These are phyloP conservation scores for Leptocoma aspasia DNA, from an alignment of 2,113 vertebrate species.

Conservation along the genomic window DNA sequence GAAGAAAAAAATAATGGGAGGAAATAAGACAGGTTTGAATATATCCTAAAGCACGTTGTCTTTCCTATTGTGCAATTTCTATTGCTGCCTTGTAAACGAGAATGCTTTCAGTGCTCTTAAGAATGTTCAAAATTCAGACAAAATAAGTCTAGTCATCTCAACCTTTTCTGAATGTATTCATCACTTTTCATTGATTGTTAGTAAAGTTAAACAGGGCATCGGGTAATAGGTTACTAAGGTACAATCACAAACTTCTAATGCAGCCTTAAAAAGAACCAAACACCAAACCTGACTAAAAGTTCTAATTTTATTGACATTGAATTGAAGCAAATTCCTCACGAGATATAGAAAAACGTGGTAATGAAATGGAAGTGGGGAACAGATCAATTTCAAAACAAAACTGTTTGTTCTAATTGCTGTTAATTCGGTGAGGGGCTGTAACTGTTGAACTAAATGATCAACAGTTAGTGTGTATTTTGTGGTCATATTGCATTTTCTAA, in stretches of 20 bases:
- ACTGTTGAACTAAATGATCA: neutral
- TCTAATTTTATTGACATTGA: neutral
- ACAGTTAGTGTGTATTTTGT: neutral
- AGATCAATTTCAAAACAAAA: neutral
- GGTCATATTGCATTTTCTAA: neutral
- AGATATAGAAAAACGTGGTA: rapidly evolving
- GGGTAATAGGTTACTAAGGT: neutral
- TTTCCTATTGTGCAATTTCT: neutral
- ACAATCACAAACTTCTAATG: neutral
- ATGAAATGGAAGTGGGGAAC: neutral
- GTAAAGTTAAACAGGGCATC: neutral
- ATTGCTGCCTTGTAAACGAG: neutral
- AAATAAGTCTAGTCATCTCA: neutral
- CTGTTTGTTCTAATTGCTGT: neutral
- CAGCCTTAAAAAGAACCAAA: neutral
- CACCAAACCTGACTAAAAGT: neutral
- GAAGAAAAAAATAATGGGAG: neutral
- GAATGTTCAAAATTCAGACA: neutral
- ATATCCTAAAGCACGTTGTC: neutral
- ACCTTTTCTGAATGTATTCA: neutral
- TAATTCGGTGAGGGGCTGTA: neutral
- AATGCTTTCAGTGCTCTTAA: neutral
- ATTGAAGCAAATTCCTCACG: neutral
- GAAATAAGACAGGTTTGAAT: neutral
- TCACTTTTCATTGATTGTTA: neutral